A percentile compares a stretch with the other conserved stretches of the same genome.
Conservation (phyloP, 2,888 invertebrate genomes). For the Yponomeuta evonymella region DNA sequence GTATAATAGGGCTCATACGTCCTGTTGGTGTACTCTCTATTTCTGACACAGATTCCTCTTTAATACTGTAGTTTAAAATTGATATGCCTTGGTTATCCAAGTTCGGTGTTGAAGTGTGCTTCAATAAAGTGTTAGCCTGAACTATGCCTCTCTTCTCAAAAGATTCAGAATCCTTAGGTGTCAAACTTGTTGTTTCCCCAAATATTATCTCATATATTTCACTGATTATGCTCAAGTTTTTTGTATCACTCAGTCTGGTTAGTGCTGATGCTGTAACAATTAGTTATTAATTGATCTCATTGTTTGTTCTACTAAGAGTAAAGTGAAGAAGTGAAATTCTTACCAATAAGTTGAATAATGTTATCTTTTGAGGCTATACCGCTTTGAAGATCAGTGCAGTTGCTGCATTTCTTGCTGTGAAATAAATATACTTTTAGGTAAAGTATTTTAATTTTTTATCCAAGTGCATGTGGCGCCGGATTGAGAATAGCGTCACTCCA, state of each 20-base stretch:
- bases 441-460: too few species aligned
- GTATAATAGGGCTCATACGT: slow-evolving; percentile 57
- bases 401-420: slow-evolving; percentile 47
- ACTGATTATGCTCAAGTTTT: slow-evolving; percentile 43
- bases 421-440: not conserved
- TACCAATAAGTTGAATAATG: slow-evolving; percentile 52
- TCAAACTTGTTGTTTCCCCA: slow-evolving; percentile 31
- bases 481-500: too few species aligned
- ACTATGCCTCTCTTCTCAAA: not conserved
- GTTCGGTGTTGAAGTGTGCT: not conserved
- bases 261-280: slow-evolving; percentile 40
- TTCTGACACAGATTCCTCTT: slow-evolving; percentile 50
- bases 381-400: slow-evolving; percentile 43
- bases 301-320: too few species aligned
- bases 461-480: too few species aligned
- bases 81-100: not conserved
- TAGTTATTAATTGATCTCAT: not conserved
- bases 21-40: slow-evolving; percentile 59
- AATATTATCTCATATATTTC: slow-evolving; percentile 50
- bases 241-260: slow-evolving; percentile 49
- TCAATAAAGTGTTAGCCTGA: not conserved
- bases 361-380: slow-evolving; percentile 44
- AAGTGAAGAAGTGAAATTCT: slow-evolving; percentile 22
- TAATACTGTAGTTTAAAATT: not conserved
- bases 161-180: slow-evolving; percentile 24